Evolutionary conservation across 2,113 vertebrate species (phyloP), one percentile per base, ranked within the genome.

Genomic region (Erinaceus europaeus): DNA sequence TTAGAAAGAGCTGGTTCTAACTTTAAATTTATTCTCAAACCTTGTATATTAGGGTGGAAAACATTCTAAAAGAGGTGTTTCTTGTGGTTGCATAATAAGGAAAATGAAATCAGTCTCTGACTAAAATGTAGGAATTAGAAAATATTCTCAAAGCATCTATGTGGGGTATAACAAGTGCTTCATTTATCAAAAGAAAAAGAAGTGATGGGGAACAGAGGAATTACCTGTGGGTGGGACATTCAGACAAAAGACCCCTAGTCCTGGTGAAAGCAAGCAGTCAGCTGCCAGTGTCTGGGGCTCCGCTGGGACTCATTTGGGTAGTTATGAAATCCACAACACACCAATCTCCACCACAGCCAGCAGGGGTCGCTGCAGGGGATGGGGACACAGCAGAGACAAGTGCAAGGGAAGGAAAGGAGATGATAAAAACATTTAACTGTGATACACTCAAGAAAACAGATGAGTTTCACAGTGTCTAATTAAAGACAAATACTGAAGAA

Each of bases 191-290:
- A 57, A 67, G 73, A 55, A 67, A 82, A 53, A 4, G 65, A 61
- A 82, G 95, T 59, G 17, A 34, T 67, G 90, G 95, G 96, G 94
- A 90, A 94, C 52, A 90, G 90, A 93, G 86, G 89, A 93, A 95
- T 97, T 97, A 97, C 97, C 97, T 97, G 97, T 96, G 87, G 95
- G 71, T 94, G 97, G 95, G 93, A 94, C 93, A 97, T 96, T 97
- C 96, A 97, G 94, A 97, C 93, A 97, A 96, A 96, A 94, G 81
- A 93, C 90, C 96, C 97, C 95, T 97, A 97, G 9, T 97, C 95
- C 96, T 95, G 95, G 73, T 94, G 96, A 97, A 96, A 96, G 94
- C 95, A 97, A 97, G 96, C 53, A 96, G 96, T 95, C 97, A 96
- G 96, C 90, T 96, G 95, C 95, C 96, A 97, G 1, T 93, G 95